These are phyloP conservation scores for Trachelus iudaicus DNA, from an alignment of 2,888 invertebrate genomes.

Conservation along the genomic window DNA sequence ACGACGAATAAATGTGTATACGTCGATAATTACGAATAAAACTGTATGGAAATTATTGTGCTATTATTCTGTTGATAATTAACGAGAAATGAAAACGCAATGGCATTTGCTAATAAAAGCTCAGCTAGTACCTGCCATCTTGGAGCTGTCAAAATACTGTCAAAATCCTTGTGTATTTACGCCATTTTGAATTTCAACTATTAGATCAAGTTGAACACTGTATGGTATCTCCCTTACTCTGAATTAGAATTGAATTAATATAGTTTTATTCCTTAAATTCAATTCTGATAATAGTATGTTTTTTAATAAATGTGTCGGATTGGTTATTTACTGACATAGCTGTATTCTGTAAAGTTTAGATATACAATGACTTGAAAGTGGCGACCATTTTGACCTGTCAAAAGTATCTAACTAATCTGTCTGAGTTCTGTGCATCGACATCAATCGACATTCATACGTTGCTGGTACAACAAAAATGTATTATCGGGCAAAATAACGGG, in stretches of 20 bases:
- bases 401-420: background rate
- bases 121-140: conserved; percentile 25
- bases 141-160: conserved; percentile 43
- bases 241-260: background rate
- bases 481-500: background rate
- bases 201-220: conserved; percentile 3
- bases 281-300: background rate
- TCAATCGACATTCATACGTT: background rate
- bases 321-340: background rate
- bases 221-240: background rate
- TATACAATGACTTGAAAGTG: background rate
- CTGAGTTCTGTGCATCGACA: background rate
- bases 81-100: background rate
- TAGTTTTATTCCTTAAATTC: background rate
- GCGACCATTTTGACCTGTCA: background rate
- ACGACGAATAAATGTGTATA: background rate
- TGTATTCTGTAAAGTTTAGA: background rate
- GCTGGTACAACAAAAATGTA: background rate
- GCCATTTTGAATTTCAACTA: conserved; percentile 2
- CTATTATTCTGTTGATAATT: background rate
- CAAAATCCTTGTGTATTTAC: background rate
- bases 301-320: background rate
- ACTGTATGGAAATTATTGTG: background rate
- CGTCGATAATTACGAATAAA: background rate
- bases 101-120: background rate